Percentiles rank a stretch among this genome's conserved stretches.
Evolutionary conservation across 2,888 invertebrate genomes (phyloP).

Genomic region (Chironomus tentans): DNA sequence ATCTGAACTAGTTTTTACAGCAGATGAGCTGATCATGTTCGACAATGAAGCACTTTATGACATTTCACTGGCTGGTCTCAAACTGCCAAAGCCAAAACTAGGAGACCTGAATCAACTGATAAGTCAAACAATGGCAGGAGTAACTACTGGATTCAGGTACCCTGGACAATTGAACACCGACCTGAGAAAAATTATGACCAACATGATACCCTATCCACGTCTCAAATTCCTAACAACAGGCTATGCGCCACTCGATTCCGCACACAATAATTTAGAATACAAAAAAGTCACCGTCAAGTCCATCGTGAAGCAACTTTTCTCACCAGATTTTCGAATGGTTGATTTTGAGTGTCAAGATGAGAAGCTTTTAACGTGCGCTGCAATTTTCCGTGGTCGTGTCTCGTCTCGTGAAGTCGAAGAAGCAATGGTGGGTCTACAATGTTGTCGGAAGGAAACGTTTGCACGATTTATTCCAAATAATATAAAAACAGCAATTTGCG

Average conservation of each 20-base stretch:
- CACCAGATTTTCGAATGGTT: conserved; percentile 72
- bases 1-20: conserved; percentile 34
- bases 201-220: conserved; percentile 86
- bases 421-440: conserved; percentile 66
- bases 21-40: conserved; percentile 36
- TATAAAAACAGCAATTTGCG: conserved; percentile 74
- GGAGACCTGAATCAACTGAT: conserved; percentile 38
- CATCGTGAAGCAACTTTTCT: conserved; percentile 61
- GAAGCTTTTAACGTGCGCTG: conserved; percentile 67
- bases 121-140: conserved; percentile 48
- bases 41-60: conserved; percentile 39
- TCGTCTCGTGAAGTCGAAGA: conserved; percentile 71
- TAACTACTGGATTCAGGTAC: conserved; percentile 71
- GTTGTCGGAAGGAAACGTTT: conserved; percentile 62
- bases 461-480: conserved; percentile 81
- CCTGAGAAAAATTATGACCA: conserved; percentile 73
- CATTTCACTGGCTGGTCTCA: conserved; percentile 35
- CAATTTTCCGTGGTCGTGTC: conserved; percentile 58
- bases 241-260: conserved; percentile 61
- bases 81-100: conserved; percentile 33
- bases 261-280: conserved; percentile 55
- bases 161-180: conserved; percentile 88
- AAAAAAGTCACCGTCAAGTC: conserved; percentile 61
- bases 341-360: conserved; percentile 64
- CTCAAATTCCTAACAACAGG: conserved; percentile 79